Evolutionary conservation across 2,888 invertebrate genomes (phyloP).

Genomic region (Anoncus sp.): DNA sequence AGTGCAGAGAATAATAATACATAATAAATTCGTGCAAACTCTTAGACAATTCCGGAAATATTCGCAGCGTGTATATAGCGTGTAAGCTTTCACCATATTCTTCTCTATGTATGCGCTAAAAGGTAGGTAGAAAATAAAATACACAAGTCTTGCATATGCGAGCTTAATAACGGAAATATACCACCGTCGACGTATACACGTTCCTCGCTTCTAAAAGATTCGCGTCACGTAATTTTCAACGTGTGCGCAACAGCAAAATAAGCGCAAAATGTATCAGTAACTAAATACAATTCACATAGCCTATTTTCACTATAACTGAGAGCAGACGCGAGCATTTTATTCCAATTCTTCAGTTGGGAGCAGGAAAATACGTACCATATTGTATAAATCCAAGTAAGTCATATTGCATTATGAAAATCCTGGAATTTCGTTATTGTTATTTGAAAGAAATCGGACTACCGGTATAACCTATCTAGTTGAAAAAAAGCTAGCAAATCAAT

Average conservation of each 20-base stretch:
- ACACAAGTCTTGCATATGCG: background rate
- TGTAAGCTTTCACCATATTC: constrained; percentile 35
- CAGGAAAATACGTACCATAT: too few species aligned
- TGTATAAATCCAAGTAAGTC: too few species aligned
- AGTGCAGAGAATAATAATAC: constrained; percentile 46
- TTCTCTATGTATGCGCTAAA: constrained; percentile 5
- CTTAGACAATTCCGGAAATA: constrained; percentile 26
- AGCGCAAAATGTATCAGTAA: background rate
- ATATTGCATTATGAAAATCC: too few species aligned
- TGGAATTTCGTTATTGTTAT: too few species aligned
- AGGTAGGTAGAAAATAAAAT: constrained; percentile 23
- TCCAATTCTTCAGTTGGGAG: too few species aligned
- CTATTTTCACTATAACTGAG: too few species aligned
- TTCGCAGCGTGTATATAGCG: background rate
- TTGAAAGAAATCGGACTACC: too few species aligned
- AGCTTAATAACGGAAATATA: constrained; percentile 26
- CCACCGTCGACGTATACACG: background rate
- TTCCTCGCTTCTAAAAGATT: constrained; percentile 10
- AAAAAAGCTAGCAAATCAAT: too few species aligned
- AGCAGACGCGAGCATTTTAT: too few species aligned
- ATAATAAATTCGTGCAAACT: constrained; percentile 43
- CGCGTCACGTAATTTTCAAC: constrained; percentile 28
- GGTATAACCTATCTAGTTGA: too few species aligned
- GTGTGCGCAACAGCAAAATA: background rate
- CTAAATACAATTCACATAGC: background rate